Percentiles rank a stretch among this genome's conserved stretches.
Conservation (phyloP, 2,888 invertebrate species). For the Eristalis tenax region DNA sequence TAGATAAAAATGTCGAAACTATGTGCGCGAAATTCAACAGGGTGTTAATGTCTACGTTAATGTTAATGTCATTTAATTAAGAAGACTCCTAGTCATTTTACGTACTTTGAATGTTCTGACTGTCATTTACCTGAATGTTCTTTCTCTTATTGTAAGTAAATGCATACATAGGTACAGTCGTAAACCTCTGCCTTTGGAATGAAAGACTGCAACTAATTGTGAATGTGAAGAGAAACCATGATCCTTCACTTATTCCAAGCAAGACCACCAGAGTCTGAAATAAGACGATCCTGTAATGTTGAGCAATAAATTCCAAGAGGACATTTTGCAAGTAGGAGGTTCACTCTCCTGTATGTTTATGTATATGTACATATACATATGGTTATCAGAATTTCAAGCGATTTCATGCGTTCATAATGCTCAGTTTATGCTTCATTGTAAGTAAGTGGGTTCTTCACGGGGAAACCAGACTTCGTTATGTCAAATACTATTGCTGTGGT, state of each 20-base stretch:
- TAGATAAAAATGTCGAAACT: not conserved
- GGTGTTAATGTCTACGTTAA: not conserved
- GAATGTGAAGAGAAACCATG: slow-evolving; percentile 40
- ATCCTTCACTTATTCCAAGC: slow-evolving; percentile 34
- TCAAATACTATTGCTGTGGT: slow-evolving; percentile 27
- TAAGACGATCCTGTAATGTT: slow-evolving; percentile 47
- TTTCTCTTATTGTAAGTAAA: not conserved
- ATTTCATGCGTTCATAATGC: slow-evolving; percentile 62
- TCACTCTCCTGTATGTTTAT: not conserved
- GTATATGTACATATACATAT: not conserved
- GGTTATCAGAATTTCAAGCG: not conserved
- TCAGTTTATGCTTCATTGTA: slow-evolving; percentile 60
- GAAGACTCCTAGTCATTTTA: not conserved
- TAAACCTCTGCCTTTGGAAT: not conserved
- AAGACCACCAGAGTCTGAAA: slow-evolving; percentile 28
- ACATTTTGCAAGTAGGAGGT: slow-evolving; percentile 38
- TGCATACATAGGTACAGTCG: not conserved
- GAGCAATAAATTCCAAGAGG: slow-evolving; percentile 45
- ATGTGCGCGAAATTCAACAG: slow-evolving; percentile 6
- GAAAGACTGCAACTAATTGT: slow-evolving; percentile 46
- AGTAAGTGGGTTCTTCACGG: slow-evolving; percentile 51
- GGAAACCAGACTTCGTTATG: slow-evolving; percentile 30
- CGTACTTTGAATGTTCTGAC: not conserved
- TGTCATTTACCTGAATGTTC: not conserved
- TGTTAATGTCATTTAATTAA: not conserved